A percentile compares a stretch with the other conserved stretches of the same genome.
Conservation (phyloP, 2,113 vertebrate species). For the Antechinus stuartii region DNA sequence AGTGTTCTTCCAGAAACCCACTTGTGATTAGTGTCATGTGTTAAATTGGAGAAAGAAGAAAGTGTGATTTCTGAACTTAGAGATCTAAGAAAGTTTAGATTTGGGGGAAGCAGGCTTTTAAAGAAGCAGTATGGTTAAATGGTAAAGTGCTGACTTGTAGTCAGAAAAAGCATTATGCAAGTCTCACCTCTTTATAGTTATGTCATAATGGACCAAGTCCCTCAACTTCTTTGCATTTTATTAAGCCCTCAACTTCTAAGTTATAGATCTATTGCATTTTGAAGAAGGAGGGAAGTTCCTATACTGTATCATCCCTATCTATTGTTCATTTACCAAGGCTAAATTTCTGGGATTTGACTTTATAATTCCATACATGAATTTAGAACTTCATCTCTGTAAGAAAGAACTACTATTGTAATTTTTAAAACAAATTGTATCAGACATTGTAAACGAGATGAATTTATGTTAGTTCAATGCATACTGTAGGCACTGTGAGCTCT, state of each 20-base stretch:
- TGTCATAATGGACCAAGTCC: neutral
- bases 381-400: neutral
- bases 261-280: neutral
- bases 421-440: neutral
- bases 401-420: neutral
- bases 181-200: neutral
- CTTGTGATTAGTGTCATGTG: neutral
- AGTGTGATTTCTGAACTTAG: neutral
- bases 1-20: neutral
- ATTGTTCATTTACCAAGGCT: neutral
- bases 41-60: neutral
- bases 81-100: neutral
- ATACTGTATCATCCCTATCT: neutral
- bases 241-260: neutral
- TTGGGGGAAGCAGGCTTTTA: neutral
- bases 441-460: neutral
- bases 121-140: neutral
- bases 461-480: neutral
- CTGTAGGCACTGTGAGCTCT: too few relatives aligned
- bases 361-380: neutral
- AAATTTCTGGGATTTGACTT: neutral
- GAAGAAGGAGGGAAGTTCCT: neutral
- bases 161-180: neutral
- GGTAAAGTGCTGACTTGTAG: neutral
- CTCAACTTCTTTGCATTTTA: neutral